phyloP scores from a whole-genome alignment of 2,797 vertebrate species.

The Falco concolor region DNA sequence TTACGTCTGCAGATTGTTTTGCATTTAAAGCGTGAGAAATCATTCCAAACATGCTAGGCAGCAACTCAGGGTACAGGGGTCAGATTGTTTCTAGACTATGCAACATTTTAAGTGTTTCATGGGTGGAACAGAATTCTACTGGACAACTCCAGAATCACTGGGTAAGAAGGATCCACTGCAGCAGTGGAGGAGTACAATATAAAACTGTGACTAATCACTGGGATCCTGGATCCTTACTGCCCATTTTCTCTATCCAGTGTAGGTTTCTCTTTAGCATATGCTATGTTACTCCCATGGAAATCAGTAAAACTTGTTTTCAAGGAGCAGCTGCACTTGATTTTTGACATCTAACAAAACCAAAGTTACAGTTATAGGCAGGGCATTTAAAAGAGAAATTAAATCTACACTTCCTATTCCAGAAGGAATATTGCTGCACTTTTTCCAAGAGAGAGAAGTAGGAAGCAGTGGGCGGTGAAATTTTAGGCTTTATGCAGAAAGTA shows the following conservation, averaged over 20 bases:
- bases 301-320: neutral
- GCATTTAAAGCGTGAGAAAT: neutral
- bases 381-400: neutral
- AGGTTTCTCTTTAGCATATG: neutral
- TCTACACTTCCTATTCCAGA: neutral
- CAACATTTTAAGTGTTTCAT: neutral
- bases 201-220: neutral
- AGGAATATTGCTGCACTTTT: neutral
- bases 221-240: neutral
- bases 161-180: neutral
- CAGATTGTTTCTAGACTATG: neutral
- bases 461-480: neutral
- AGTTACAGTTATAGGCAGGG: neutral
- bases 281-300: neutral
- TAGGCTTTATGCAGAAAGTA: neutral
- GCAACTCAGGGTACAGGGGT: neutral
- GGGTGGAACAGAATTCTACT: neutral
- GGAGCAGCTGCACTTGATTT: neutral
- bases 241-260: neutral
- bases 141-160: neutral
- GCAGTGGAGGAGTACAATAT: neutral
- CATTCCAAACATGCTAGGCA: neutral
- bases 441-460: neutral
- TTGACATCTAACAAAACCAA: neutral
- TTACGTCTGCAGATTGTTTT: neutral